Base-by-base conservation (phyloP, 2,888 invertebrate species). In the Nineta flava region DNA sequence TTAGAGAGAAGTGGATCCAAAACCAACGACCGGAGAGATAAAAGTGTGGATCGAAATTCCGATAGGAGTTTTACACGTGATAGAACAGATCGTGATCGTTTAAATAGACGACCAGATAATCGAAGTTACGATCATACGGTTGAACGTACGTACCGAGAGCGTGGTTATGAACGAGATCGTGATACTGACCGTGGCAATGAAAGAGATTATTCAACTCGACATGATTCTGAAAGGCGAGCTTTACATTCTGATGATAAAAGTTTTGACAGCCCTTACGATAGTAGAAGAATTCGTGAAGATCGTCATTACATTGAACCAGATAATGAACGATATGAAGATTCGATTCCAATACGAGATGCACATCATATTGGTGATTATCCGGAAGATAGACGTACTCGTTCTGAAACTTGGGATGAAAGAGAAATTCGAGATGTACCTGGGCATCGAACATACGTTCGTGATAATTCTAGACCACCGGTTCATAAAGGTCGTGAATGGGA, bases 1-100 rank as follows among this genome's bases (percentile, higher is more conserved):
- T 74, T 73, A 52, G 73, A 73, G 50, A 65, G 72, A 55, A 70
- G 70, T 53, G 67, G 67, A 13, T 67, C 72, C 17, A 72, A 72
- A 59, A 66, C 65, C 53, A 72, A 72, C 54, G 73, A 72, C 55
- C 68, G 65, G 56, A 69, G 66, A 47, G 72, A 72, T 19, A 49
- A 49, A 35, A 49, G 49, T 35, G 19, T 45, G 7, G 49, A 49
- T 19, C 9, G 49, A 19, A 38, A 31, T 56, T 72, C 71, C 60
- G 71, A 70, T 56, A 62, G 67, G 46, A 65, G 64, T 53, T 58
- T 70, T 53, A 74, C 71, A 54, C 66, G 74, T 53, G 75, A 75
- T 53, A 69, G 71, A 57, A 55, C 53, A 46, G 73, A 73, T 59
- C 49, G 72, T 70, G 43, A 72, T 71, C 59, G 72, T 69, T 51